A percentile compares a stretch with the other conserved stretches of the same genome.
phyloP scores from a whole-genome alignment of 2,797 vertebrate genomes.

The Setipinna tenuifilis region DNA sequence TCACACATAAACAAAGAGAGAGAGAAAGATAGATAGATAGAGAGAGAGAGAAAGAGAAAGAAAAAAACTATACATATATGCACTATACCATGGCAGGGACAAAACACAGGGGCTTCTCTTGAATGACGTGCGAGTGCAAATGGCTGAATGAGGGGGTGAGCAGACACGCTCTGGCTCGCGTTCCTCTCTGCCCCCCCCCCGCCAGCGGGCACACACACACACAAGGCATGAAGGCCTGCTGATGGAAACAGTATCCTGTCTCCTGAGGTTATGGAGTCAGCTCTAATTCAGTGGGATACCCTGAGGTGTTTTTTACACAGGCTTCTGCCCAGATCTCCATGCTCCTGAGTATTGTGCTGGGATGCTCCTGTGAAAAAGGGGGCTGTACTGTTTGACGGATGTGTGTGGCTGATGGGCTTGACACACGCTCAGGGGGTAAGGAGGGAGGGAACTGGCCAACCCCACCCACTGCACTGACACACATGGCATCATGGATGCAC shows the following conservation, averaged over 20 bases:
- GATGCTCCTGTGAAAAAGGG: not conserved
- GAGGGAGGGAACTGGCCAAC: not conserved
- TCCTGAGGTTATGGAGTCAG: not conserved
- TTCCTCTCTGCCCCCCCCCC: not conserved
- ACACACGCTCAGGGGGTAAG: not conserved
- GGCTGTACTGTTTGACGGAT: not conserved
- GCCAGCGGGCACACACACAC: not conserved
- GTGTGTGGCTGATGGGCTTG: constrained; percentile 4
- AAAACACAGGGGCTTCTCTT: too few species aligned
- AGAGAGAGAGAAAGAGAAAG: too few species aligned
- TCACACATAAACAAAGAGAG: too few species aligned
- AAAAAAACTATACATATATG: too few species aligned
- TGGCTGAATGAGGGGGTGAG: too few species aligned
- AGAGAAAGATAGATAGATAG: too few species aligned
- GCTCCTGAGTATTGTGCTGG: not conserved
- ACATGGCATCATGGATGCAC: not conserved
- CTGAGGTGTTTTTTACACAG: not conserved
- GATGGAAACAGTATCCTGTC: not conserved
- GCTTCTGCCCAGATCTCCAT: not conserved
- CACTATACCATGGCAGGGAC: too few species aligned
- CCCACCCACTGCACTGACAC: not conserved
- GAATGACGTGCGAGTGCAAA: too few species aligned
- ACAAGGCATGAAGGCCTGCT: not conserved
- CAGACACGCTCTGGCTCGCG: too few species aligned
- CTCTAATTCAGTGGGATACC: not conserved